Conservation (phyloP, 2,113 vertebrate genomes). For the Phycodurus eques region DNA sequence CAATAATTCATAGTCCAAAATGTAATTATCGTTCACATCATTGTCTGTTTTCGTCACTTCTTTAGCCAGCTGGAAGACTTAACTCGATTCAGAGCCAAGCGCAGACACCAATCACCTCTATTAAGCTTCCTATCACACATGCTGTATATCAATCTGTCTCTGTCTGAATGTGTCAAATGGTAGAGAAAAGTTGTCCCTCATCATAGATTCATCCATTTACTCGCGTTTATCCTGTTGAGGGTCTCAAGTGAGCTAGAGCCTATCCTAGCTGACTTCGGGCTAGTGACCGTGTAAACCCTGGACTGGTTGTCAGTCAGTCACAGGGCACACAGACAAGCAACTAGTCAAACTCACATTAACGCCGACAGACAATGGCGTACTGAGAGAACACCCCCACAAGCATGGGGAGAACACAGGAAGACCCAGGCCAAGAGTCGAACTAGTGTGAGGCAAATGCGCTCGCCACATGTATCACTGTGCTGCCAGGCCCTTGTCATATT, state of each 20-base stretch:
- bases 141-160: neutral
- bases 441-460: neutral
- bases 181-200: neutral
- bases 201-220: neutral
- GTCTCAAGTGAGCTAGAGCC: neutral
- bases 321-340: neutral
- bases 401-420: neutral
- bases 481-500: neutral
- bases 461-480: neutral
- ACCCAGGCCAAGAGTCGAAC: neutral
- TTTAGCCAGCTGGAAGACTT: slow-evolving; percentile 21
- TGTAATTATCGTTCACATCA: slow-evolving; percentile 41
- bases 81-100: neutral
- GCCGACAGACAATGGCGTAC: neutral
- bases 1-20: slow-evolving; percentile 49
- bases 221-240: neutral
- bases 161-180: neutral
- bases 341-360: neutral
- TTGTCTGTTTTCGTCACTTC: slow-evolving; percentile 48
- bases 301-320: neutral
- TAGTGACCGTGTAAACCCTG: neutral
- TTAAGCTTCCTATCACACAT: neutral
- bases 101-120: neutral
- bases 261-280: too few relatives aligned
- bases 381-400: too few relatives aligned